Evolutionary conservation across 2,113 vertebrate genomes (phyloP).

Genomic region (Cichladusa arquata): DNA sequence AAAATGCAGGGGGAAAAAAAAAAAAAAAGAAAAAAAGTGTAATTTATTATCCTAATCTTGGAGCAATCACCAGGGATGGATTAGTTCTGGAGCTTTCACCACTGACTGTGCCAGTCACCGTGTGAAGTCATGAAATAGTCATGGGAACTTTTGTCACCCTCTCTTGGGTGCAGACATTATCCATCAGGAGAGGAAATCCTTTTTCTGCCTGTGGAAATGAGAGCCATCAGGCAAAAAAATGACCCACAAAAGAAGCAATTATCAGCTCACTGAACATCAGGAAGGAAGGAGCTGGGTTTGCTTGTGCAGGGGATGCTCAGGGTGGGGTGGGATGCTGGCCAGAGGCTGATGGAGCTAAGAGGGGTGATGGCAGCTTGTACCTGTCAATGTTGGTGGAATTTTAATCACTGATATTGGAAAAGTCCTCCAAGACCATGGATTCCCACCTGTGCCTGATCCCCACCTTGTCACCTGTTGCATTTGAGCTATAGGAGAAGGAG

Average conservation of each 20-base stretch:
- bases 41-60: neutral
- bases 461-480: too few relatives aligned
- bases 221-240: neutral
- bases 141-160: neutral
- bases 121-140: neutral
- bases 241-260: neutral
- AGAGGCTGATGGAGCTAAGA: neutral
- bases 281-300: neutral
- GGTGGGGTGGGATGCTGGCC: neutral
- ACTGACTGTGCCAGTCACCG: neutral
- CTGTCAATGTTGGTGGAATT: neutral
- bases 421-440: neutral
- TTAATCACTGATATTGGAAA: neutral
- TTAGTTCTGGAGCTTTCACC: neutral
- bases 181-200: neutral
- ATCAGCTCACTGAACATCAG: neutral
- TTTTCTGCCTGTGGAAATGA: neutral
- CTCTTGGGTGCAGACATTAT: neutral
- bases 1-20: neutral
- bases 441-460: neutral
- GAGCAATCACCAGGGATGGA: neutral
- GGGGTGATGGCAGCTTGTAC: neutral
- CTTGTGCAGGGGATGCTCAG: neutral
- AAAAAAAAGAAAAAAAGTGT: too few relatives aligned
- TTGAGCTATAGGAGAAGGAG: too few relatives aligned